phyloP scores from a whole-genome alignment of 2,797 vertebrate species.

The Rhinichthys osculus region DNA sequence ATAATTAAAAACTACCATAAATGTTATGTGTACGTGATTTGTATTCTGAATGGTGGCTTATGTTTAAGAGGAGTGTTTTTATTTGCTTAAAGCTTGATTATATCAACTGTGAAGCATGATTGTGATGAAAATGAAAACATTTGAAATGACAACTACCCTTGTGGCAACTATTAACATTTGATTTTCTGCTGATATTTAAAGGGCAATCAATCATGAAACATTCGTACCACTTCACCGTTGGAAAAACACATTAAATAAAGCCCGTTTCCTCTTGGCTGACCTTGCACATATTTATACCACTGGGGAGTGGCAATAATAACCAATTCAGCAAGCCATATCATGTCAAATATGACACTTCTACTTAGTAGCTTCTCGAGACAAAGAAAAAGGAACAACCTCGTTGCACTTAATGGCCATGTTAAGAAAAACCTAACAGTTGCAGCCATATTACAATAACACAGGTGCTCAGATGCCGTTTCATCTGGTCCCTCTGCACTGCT shows the following conservation, averaged over 20 bases:
- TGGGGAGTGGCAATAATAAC: not conserved
- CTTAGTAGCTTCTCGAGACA: not conserved
- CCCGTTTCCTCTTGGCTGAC: not conserved
- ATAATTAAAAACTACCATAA: not conserved
- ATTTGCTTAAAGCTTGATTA: not conserved
- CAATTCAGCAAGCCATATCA: conserved; percentile 2
- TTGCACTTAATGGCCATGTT: not conserved
- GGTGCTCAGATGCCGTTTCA: not conserved
- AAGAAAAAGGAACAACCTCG: not conserved
- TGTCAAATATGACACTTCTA: not conserved
- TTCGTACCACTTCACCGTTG: not conserved
- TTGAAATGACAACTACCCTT: conserved; percentile 31
- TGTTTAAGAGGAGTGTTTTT: not conserved
- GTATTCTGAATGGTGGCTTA: not conserved
- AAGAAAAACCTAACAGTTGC: not conserved
- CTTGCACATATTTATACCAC: not conserved
- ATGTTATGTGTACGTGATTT: not conserved
- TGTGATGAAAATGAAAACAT: conserved; percentile 19
- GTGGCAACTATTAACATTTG: conserved; percentile 37
- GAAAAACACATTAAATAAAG: conserved; percentile 3
- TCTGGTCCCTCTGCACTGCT: conserved; percentile 7
- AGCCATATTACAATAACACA: not conserved
- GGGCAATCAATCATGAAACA: conserved; percentile 5
- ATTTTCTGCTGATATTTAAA: conserved; percentile 9
- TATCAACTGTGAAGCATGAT: not conserved